Evolutionary conservation across 1,140 invertebrate genomes (phyloP), one percentile per base, ranked within the genome.

Genomic region (Brachionus calyciflorus): DNA sequence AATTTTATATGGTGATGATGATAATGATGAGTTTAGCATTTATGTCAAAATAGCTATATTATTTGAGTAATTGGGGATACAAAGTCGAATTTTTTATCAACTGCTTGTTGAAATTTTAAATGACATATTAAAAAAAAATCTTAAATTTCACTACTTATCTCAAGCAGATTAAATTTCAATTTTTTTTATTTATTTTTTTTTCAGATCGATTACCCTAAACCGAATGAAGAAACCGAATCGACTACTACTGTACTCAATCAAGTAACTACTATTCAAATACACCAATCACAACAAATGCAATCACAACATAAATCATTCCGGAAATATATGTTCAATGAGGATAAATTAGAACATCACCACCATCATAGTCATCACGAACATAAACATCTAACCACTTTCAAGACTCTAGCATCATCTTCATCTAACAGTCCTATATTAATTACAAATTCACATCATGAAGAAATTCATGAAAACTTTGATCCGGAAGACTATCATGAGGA

Each of bases 201-300:
- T 33, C 37, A 60, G 55, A 70, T 70, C 65, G 65, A 70, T 41
- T 73, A 73, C 37, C 69, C 69, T 30, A 73, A 48, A 48, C 24
- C 65, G 33, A 70, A 51, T 51, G 65, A 70, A 70, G 21, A 70
- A 26, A 51, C n/a, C 65, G 48, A 48, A 26, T 46, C 65, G 44
- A 70, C 48, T 33, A 70, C 37, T 37, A n/a, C n/a, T n/a, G n/a
- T n/a, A n/a, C 30, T 60, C 26, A 60, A 60, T 60, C 55, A 70
- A 70, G 65, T 70, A 9, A 51, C 65, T 19, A 60, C 55, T 7
- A 60, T 60, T 19, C 55, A 60, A 40, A 60, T 60, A 60, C 55
- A n/a, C n/a, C n/a, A 60, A 60, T 60, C 55, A 41, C 60, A 65
- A 21, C 60, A 65, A 44, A 41, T 44, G 40, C 60, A 65, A 44